A percentile compares a stretch with the other conserved stretches of the same genome.
phyloP scores from a whole-genome alignment of 2,797 vertebrate genomes.

The Mionectes olivaceus region DNA sequence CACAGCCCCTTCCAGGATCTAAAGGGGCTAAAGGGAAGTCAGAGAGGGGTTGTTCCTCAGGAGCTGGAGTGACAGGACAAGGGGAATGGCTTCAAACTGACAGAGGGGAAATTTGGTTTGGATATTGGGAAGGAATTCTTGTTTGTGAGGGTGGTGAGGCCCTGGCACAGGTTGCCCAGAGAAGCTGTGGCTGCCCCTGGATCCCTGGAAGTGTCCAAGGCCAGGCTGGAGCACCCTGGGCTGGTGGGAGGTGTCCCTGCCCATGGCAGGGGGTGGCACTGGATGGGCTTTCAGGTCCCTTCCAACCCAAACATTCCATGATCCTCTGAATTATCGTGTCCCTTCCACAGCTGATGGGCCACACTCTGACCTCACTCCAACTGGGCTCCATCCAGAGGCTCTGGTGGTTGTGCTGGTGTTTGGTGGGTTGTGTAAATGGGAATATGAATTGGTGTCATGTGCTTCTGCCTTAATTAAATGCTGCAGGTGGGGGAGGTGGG shows the following conservation, averaged over 20 bases:
- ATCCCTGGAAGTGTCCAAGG: neutral
- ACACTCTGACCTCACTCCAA: fast-evolving
- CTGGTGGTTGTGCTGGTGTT: neutral
- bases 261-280: neutral
- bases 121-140: neutral
- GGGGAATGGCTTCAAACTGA: too few species aligned
- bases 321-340: neutral
- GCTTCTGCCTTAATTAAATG: neutral
- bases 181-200: neutral
- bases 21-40: too few species aligned
- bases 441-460: neutral
- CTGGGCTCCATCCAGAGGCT: neutral
- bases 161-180: neutral
- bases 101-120: too few species aligned
- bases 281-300: neutral
- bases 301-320: neutral
- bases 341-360: neutral
- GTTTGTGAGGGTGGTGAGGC: too few species aligned
- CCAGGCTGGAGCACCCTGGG: neutral
- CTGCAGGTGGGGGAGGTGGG: neutral
- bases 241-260: neutral
- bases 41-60: too few species aligned
- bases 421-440: neutral
- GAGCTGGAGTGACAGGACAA: too few species aligned
- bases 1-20: too few species aligned